Evolutionary conservation across 30 jellyfish, hydroid and myxozoan genomes (phyloP).

Genomic region (Rhopilema esculentum): DNA sequence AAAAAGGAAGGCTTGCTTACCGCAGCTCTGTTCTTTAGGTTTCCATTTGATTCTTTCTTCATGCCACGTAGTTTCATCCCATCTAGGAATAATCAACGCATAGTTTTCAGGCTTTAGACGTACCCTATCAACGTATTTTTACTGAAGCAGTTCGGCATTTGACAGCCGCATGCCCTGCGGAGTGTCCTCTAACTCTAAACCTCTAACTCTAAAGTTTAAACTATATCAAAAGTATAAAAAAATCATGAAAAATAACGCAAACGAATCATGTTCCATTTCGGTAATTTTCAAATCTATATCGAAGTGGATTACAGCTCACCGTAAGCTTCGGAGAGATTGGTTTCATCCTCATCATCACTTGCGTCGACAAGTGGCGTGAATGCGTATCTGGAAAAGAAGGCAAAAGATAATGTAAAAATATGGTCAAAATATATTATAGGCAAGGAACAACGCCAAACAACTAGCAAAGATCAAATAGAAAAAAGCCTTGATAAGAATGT

Average conservation of each 20-base stretch:
- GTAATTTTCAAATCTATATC: background rate
- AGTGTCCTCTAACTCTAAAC: no score
- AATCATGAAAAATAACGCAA: background rate
- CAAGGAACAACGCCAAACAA: background rate
- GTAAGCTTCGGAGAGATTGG: constrained; percentile 80
- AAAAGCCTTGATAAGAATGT: no score
- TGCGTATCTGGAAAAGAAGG: constrained; percentile 80
- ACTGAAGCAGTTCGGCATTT: no score
- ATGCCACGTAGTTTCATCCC: constrained; percentile 85
- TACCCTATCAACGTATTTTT: no score
- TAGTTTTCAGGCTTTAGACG: no score
- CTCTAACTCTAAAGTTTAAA: no score
- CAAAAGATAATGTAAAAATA: background rate
- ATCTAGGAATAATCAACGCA: constrained; percentile 45
- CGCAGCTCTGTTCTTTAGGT: constrained; percentile 41
- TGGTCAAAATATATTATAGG: background rate
- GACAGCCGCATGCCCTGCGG: no score
- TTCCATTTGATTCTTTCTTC: constrained; percentile 65
- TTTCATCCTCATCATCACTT: constrained; percentile 83
- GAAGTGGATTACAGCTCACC: constrained; percentile 34
- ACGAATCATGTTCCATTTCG: no score
- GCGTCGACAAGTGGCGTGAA: constrained; percentile 82
- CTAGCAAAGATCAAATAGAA: no score
- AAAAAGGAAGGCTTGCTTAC: constrained; percentile 12
- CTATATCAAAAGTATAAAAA: background rate